A percentile compares a stretch with the other conserved stretches of the same genome.
Conservation (phyloP, 2,888 invertebrate genomes). For the Melitaea athalia region DNA sequence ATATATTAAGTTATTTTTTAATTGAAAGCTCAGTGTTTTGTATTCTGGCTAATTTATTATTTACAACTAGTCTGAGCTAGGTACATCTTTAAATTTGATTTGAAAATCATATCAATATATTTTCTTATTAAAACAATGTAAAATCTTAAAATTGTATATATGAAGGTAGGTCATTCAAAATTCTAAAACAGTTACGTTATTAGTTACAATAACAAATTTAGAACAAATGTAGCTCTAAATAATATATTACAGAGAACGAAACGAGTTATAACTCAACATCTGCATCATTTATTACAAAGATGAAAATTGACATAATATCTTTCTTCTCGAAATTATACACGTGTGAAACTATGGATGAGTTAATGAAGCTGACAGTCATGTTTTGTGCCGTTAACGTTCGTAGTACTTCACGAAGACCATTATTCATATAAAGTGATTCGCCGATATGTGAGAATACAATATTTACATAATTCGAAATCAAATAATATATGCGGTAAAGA, state of each 20-base stretch:
- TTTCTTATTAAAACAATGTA: too few relatives aligned
- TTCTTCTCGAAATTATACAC: slow-evolving; percentile 25
- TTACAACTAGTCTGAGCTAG: too few relatives aligned
- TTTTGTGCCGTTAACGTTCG: not conserved
- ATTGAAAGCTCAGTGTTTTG: too few relatives aligned
- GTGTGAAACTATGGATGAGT: slow-evolving; percentile 22
- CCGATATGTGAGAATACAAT: not conserved
- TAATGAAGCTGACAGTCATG: slow-evolving; percentile 33
- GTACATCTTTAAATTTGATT: too few relatives aligned
- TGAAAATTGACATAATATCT: slow-evolving; percentile 26
- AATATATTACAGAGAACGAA: not conserved
- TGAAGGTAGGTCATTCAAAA: too few relatives aligned
- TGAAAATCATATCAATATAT: too few relatives aligned
- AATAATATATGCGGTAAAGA: too few relatives aligned
- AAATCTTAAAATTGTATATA: too few relatives aligned
- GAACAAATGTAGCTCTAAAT: not conserved
- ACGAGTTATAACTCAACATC: slow-evolving; percentile 10
- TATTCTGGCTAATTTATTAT: too few relatives aligned
- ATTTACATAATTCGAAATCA: not conserved
- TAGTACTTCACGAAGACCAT: not conserved
- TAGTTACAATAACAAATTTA: not conserved
- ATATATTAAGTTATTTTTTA: too few relatives aligned
- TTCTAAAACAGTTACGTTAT: too few relatives aligned
- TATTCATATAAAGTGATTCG: not conserved
- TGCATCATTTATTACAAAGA: slow-evolving; percentile 26